Base-by-base conservation (phyloP, 1,140 invertebrate species). In the Rhizoglyphus robini region DNA sequence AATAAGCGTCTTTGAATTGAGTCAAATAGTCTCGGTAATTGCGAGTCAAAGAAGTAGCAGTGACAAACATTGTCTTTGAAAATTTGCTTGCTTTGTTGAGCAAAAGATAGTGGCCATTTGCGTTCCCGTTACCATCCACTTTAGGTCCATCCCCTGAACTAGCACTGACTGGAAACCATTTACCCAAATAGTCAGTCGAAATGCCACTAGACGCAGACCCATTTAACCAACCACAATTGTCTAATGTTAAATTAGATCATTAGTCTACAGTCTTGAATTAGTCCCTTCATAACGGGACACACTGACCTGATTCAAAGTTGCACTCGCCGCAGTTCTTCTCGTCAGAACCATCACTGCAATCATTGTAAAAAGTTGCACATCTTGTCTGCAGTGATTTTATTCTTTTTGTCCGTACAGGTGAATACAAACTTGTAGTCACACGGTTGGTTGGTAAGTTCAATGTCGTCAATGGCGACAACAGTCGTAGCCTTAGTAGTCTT, bases 281-380 rank as follows among this genome's bases (percentile, higher is more conserved):
- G n/a, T n/a, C n/a, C n/a, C n/a, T n/a, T 41, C 8, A 11, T 11
- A 41, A 41, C 8, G 18, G 36, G 8, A 41, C 18, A 41, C 8
- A 41, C 36, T 41, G 23, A 54, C 51, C 51, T 11, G 23, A 27
- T 20, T 54, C 51, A 54, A 54, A 54, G 20, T 54, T 23, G 20
- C 51, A 54, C 8, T 8, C 20, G 85, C 84, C 76, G 75, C 84
- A 86, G 70, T 84, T 77, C 4, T 71, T 72, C 75, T 87, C 85
- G 70, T 89, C 87, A 49, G 83, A 84, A 67, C 75, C 79, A 72
- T 88, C 86, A 20, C 75, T 75, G 72, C 87, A 88, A 70, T 90
- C 83, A 8, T 71, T 68, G 13, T 68, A 66, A 38, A n/a, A 70
- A 65, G 66, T 76, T 66, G 29, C 68, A 70, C 8, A 65, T 36